A percentile compares a stretch with the other conserved stretches of the same genome.
Conservation (phyloP, 1,140 invertebrate species). For the Drosophila prosaltans region DNA sequence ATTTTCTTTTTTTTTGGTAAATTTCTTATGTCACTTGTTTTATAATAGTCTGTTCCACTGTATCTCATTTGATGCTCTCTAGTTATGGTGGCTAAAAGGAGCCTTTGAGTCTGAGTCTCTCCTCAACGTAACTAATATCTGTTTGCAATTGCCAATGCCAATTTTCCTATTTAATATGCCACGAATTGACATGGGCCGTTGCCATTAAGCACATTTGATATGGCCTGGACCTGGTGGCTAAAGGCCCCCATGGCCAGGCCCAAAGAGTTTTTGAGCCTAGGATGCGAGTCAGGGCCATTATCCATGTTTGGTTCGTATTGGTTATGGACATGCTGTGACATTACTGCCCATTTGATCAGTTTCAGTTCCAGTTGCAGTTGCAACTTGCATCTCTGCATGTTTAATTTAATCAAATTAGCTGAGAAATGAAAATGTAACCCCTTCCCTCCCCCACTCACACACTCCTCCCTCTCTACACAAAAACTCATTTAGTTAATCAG, state of each 20-base stretch:
- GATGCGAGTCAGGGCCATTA: constrained; percentile 20
- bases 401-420: constrained; percentile 80
- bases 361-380: constrained; percentile 33
- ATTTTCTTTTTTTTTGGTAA: neutral
- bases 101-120: neutral
- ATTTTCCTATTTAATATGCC: constrained; percentile 80
- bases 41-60: neutral
- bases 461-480: neutral
- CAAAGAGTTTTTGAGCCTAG: constrained; percentile 2
- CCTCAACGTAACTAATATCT: constrained; percentile 67
- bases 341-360: constrained; percentile 46
- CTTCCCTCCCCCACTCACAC: neutral
- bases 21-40: neutral
- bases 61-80: constrained; percentile 9
- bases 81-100: constrained; percentile 12
- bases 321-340: constrained; percentile 62
- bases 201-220: constrained; percentile 75
- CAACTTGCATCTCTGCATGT: constrained; percentile 32
- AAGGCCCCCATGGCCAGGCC: constrained; percentile 24
- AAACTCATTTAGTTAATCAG: constrained; percentile 71
- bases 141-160: constrained; percentile 76
- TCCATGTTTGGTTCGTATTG: constrained; percentile 43
- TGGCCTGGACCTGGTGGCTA: neutral
- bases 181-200: constrained; percentile 77
- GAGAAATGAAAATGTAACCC: constrained; percentile 52